Conservation (phyloP, 2,113 vertebrate genomes). For the Acanthochromis polyacanthus region DNA sequence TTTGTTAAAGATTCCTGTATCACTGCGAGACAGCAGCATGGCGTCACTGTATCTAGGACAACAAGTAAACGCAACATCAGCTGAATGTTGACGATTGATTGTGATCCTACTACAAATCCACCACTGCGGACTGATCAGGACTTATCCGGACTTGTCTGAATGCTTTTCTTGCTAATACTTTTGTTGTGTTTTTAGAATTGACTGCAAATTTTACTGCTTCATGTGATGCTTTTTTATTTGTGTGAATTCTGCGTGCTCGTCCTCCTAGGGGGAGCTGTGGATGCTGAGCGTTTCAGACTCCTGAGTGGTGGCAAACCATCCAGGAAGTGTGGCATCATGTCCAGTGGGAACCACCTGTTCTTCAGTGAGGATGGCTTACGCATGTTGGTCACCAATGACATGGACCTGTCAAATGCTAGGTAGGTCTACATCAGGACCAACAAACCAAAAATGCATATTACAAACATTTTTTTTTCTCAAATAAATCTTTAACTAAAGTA, state of each 20-base stretch:
- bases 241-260: not conserved
- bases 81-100: no score
- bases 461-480: not conserved
- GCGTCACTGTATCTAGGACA: no score
- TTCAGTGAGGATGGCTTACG: slow-evolving; percentile 97
- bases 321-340: slow-evolving; percentile 97
- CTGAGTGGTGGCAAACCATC: slow-evolving; percentile 97
- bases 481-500: not conserved
- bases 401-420: slow-evolving; percentile 97
- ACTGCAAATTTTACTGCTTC: no score
- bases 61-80: no score
- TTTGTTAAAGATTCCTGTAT: no score
- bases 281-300: slow-evolving; percentile 90
- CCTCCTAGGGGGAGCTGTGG: slow-evolving; percentile 87
- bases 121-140: no score
- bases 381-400: slow-evolving; percentile 94
- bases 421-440: slow-evolving; percentile 55
- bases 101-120: no score
- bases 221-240: not conserved
- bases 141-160: no score
- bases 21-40: no score
- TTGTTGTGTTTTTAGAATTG: no score
- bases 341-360: slow-evolving; percentile 97
- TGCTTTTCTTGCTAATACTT: no score
- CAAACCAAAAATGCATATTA: not conserved